A percentile compares a stretch with the other conserved stretches of the same genome.
phyloP scores from a whole-genome alignment of 2,113 vertebrate genomes.

The Notechis scutatus region DNA sequence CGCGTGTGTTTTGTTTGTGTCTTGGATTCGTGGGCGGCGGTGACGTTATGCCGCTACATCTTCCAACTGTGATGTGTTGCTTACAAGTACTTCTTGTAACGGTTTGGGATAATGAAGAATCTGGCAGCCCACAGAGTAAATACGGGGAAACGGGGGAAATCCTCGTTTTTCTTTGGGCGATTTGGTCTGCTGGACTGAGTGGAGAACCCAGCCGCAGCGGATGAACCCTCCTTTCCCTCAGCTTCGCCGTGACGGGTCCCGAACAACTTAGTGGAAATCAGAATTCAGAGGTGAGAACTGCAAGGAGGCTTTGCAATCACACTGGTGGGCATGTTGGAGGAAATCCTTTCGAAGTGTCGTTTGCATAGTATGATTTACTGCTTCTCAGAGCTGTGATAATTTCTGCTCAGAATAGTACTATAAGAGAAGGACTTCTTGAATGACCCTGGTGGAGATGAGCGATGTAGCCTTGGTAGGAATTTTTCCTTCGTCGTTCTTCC shows the following conservation, averaged over 20 bases:
- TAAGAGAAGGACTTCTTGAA: neutral
- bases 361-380: neutral
- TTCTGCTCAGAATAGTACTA: no score
- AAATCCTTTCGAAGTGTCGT: neutral
- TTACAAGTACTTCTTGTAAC: neutral
- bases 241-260: neutral
- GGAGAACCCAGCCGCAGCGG: neutral
- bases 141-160: neutral
- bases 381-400: neutral
- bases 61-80: neutral
- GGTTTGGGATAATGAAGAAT: no score
- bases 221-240: no score
- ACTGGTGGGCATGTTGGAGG: neutral
- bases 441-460: neutral
- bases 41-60: neutral
- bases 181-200: neutral
- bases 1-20: neutral
- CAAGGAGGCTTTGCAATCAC: neutral
- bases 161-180: neutral
- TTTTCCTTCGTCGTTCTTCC: neutral
- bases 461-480: neutral
- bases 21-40: neutral
- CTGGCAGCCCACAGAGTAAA: neutral
- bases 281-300: neutral
- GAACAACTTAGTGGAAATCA: neutral